Evolutionary conservation across 2,888 invertebrate species (phyloP).

Genomic region (Syritta pipiens): DNA sequence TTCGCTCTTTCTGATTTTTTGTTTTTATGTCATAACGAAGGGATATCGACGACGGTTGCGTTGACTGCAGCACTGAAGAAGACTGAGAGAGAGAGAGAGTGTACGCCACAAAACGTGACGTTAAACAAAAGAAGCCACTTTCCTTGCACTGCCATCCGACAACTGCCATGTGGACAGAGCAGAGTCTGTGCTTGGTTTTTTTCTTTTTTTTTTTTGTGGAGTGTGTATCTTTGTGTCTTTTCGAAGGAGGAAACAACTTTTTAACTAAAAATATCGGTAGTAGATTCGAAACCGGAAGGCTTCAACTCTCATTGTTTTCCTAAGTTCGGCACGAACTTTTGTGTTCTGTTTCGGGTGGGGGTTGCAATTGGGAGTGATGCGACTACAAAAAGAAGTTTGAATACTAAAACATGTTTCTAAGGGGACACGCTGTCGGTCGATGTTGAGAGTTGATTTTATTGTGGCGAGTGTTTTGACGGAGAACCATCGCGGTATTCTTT

Average conservation of each 20-base stretch:
- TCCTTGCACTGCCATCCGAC: constrained; percentile 65
- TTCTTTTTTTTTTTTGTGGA: constrained; percentile 23
- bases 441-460: too few species aligned
- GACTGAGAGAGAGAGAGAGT: constrained; percentile 37
- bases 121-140: constrained; percentile 72
- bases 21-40: constrained; percentile 50
- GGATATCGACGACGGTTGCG: constrained; percentile 63
- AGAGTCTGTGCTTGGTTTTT: constrained; percentile 11
- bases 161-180: constrained; percentile 71
- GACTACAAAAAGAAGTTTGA: not conserved
- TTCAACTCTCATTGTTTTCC: constrained; percentile 56
- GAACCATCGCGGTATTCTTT: too few species aligned
- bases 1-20: constrained; percentile 9
- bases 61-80: constrained; percentile 65
- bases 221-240: constrained; percentile 51
- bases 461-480: too few species aligned
- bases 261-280: constrained; percentile 65
- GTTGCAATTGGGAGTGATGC: not conserved
- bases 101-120: constrained; percentile 70
- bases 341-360: constrained; percentile 2
- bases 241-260: constrained; percentile 66
- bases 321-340: constrained; percentile 43
- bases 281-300: constrained; percentile 59
- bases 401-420: too few species aligned
- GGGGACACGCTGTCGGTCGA: too few species aligned